Base-by-base conservation (phyloP, 2,888 invertebrate species). In the Drosophila greeni region DNA sequence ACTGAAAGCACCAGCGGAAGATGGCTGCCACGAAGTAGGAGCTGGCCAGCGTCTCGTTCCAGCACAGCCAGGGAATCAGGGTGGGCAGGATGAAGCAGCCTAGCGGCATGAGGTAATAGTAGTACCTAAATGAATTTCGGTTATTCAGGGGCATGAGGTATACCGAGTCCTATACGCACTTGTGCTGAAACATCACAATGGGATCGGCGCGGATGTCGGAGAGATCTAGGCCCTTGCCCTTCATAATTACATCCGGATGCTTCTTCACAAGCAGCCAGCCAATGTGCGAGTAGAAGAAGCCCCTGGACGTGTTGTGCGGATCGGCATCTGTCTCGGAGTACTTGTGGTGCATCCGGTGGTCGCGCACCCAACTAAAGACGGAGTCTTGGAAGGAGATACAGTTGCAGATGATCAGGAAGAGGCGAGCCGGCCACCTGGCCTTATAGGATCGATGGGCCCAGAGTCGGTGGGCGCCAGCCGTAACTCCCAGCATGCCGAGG, bases 401-500 rank as follows among this genome's bases (percentile, higher is more conserved):
- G 88, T 98, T 97, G 90, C 94, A 94, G 48, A 95, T 76, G 37
- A 94, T 92, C 62, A 99, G 91, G 33, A 98, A 89, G 8, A 97
- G 82, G 76, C 95, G 91, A 5, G 98, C 91, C 0, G 97, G 98
- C 92, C 94, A 93, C 88, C 93, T 96, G 7, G 98, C 98, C 90
- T 98, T 98, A 91, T 97, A 99, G 0, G 97, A 93, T 85, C 95
- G 93, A 90, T 99, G 99, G 1, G 98, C 92, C 98, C 98, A 99
- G 33, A 98, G 91, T 80, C 99, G 91, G 89, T 99, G 99, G 3
- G 97, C 97, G 24, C 99, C 99, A 23, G 97, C 98, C 14, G 99
- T 99, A 72, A 99, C 95, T 16, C 99, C 98, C 66, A 98, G 14
- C 31, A 89, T 7, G 95, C 97, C 9, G 94, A 93, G 70, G 92